phyloP scores from a whole-genome alignment of 2,797 vertebrate genomes.

The Danio kyathit region DNA sequence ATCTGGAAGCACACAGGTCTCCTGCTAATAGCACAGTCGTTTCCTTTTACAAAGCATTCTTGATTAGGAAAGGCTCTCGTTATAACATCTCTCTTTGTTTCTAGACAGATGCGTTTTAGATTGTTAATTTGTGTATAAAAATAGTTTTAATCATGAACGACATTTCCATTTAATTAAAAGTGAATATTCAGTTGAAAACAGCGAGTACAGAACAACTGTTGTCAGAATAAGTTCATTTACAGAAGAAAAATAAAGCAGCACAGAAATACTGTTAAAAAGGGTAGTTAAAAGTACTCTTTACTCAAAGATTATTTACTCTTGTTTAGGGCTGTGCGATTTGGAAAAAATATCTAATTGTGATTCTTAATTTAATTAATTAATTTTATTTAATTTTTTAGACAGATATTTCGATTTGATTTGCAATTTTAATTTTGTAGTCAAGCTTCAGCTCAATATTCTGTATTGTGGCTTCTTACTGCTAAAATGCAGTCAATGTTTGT shows the following conservation, averaged over 20 bases:
- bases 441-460: too few species aligned
- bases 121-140: conserved; percentile 27
- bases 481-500: too few species aligned
- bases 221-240: conserved; percentile 1
- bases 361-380: too few species aligned
- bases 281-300: too few species aligned
- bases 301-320: too few species aligned
- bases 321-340: too few species aligned
- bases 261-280: not conserved
- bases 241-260: not conserved
- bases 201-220: not conserved
- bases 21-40: conserved; percentile 39
- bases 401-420: too few species aligned
- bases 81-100: conserved; percentile 26
- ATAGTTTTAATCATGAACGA: conserved; percentile 14
- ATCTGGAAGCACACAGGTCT: conserved; percentile 52
- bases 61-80: conserved; percentile 34
- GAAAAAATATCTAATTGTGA: too few species aligned
- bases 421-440: too few species aligned
- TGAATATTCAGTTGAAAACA: not conserved
- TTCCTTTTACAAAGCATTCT: conserved; percentile 54
- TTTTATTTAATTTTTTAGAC: too few species aligned
- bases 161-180: conserved; percentile 12
- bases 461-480: too few species aligned
- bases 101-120: conserved; percentile 7